Percentiles rank a stretch among this genome's conserved stretches.
Evolutionary conservation across 1,140 invertebrate species (phyloP).

Genomic region (Papilio glaucus): DNA sequence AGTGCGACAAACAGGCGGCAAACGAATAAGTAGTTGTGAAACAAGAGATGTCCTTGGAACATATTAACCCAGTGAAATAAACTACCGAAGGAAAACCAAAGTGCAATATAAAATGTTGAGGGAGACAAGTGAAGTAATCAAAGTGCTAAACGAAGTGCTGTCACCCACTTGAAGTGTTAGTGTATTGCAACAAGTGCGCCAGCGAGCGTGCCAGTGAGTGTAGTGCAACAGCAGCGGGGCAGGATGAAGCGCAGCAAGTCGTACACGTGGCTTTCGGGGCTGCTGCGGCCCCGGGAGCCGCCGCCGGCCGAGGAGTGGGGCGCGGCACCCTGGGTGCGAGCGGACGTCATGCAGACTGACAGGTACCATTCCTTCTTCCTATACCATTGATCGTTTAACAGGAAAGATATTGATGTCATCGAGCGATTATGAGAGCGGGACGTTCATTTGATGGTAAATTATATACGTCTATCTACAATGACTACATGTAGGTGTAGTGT

Average conservation of each 20-base stretch:
- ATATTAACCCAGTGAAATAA: background rate
- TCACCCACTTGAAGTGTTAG: slow-evolving; percentile 16
- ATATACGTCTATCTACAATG: too few relatives aligned
- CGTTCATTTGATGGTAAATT: too few relatives aligned
- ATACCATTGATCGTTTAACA: background rate
- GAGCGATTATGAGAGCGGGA: too few relatives aligned
- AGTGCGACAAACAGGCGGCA: too few relatives aligned
- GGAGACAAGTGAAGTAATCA: slow-evolving; percentile 15
- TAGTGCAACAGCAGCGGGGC: slow-evolving; percentile 36
- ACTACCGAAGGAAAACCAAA: background rate
- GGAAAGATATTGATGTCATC: too few relatives aligned
- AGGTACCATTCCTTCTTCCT: slow-evolving; percentile 52
- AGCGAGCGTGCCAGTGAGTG: slow-evolving; percentile 41
- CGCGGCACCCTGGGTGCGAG: slow-evolving; percentile 65
- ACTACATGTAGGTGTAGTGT: too few relatives aligned
- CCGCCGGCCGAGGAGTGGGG: slow-evolving; percentile 71
- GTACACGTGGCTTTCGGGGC: slow-evolving; percentile 78
- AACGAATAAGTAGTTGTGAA: background rate
- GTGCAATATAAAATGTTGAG: slow-evolving; percentile 15
- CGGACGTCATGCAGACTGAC: slow-evolving; percentile 60
- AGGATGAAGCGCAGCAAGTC: slow-evolving; percentile 79
- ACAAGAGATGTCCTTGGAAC: background rate
- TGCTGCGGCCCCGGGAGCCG: slow-evolving; percentile 52
- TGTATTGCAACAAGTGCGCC: too few relatives aligned
- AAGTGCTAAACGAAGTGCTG: background rate